Percentiles rank a stretch among this genome's conserved stretches.
Evolutionary conservation across 30 jellyfish, hydroid and myxozoan genomes (phyloP).

Genomic region (Cassiopea andromeda): DNA sequence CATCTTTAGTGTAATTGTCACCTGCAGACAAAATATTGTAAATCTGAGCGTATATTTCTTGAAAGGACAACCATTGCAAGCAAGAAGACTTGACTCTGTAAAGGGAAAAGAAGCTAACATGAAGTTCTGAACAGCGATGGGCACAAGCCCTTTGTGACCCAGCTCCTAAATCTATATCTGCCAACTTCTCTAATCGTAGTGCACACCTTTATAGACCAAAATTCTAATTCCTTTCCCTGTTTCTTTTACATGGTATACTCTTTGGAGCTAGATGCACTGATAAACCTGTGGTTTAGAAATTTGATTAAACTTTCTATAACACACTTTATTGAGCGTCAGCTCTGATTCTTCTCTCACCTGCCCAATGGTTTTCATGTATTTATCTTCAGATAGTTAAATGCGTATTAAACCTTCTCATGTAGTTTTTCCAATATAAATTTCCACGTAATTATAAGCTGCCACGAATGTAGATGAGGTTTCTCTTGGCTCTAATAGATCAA

Average conservation of each 20-base stretch:
- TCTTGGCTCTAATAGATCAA: neutral
- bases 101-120: too few species aligned
- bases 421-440: neutral
- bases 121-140: too few species aligned
- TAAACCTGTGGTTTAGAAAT: neutral
- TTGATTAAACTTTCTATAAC: neutral
- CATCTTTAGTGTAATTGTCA: too few species aligned
- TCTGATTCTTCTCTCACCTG: conserved; percentile 1
- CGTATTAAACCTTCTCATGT: neutral
- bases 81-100: too few species aligned
- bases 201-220: too few species aligned
- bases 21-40: too few species aligned
- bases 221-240: neutral
- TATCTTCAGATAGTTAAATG: neutral
- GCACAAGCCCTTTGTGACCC: too few species aligned
- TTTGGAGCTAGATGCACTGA: neutral
- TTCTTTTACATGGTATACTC: neutral
- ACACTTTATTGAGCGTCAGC: neutral
- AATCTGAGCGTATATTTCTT: too few species aligned
- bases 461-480: neutral
- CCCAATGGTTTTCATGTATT: neutral
- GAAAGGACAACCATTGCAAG: too few species aligned
- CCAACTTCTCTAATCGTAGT: too few species aligned
- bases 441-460: neutral
- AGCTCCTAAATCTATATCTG: too few species aligned